These are phyloP conservation scores for Spodoptera exigua DNA, from an alignment of 2,888 invertebrate genomes.

Conservation along the genomic window DNA sequence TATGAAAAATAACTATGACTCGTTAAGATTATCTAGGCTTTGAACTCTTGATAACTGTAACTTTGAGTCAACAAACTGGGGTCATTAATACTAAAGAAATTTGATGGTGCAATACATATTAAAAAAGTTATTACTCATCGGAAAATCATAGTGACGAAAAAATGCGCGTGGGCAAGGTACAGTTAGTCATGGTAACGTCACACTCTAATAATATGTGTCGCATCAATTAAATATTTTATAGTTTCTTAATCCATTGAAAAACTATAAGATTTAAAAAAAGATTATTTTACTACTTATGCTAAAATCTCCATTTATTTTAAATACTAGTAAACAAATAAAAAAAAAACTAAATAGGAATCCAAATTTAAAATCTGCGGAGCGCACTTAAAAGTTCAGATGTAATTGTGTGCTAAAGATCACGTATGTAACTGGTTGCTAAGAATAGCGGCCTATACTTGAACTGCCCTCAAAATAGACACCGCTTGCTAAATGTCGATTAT, in stretches of 20 bases:
- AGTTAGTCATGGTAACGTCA: conserved; percentile 71
- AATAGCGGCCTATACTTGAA: conserved; percentile 69
- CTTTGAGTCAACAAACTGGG: conserved; percentile 62
- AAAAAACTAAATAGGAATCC: neutral
- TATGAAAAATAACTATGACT: neutral
- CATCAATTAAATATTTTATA: conserved; percentile 52
- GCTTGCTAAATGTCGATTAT: conserved; percentile 59
- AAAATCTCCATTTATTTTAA: too few relatives aligned
- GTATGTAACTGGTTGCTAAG: conserved; percentile 52
- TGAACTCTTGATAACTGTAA: conserved; percentile 51
- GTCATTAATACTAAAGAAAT: conserved; percentile 55
- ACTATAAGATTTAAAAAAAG: too few relatives aligned
- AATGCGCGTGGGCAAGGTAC: conserved; percentile 74
- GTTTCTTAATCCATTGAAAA: conserved; percentile 69
- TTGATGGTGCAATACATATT: conserved; percentile 66
- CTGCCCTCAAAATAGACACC: conserved; percentile 63
- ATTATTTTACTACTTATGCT: too few relatives aligned
- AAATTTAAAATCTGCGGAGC: conserved; percentile 18
- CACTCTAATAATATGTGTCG: conserved; percentile 59
- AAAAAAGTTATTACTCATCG: conserved; percentile 73
- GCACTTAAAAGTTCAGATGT: conserved; percentile 14
- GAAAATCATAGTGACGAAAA: conserved; percentile 66
- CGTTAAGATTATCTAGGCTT: conserved; percentile 20
- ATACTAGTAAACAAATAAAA: neutral
- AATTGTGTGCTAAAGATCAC: conserved; percentile 59